Conservation (phyloP, 1,140 invertebrate species). For the Drosophila watanabei region DNA sequence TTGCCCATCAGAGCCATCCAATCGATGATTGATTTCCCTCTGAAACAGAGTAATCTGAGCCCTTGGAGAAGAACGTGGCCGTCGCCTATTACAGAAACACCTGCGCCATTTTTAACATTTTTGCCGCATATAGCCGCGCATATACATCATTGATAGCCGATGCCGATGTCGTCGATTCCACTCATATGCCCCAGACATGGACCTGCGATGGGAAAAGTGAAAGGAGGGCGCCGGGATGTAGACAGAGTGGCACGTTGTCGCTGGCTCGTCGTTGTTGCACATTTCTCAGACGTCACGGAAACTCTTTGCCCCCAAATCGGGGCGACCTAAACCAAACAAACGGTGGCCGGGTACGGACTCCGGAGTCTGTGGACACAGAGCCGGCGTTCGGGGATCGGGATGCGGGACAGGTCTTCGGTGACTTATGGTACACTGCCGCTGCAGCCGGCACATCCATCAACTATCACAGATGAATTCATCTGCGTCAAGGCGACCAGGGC, state of each 20-base stretch:
- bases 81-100: slow-evolving; percentile 59
- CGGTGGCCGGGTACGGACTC: slow-evolving; percentile 33
- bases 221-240: slow-evolving; percentile 1
- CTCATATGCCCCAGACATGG: slow-evolving; percentile 65
- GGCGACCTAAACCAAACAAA: slow-evolving; percentile 33
- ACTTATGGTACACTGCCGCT: slow-evolving; percentile 79
- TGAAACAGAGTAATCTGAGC: slow-evolving; percentile 61
- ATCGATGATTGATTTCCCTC: slow-evolving; percentile 67
- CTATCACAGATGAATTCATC: slow-evolving; percentile 84
- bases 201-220: not conserved
- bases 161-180: slow-evolving; percentile 57
- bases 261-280: slow-evolving; percentile 70
- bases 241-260: slow-evolving; percentile 56
- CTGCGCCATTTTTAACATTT: slow-evolving; percentile 81
- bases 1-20: slow-evolving; percentile 18
- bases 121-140: slow-evolving; percentile 73
- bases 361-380: slow-evolving; percentile 25
- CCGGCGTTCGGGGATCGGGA: slow-evolving; percentile 15
- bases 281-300: slow-evolving; percentile 79
- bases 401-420: slow-evolving; percentile 49
- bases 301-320: slow-evolving; percentile 53
- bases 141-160: slow-evolving; percentile 79
- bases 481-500: slow-evolving; percentile 72
- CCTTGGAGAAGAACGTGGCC: slow-evolving; percentile 40
- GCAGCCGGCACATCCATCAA: slow-evolving; percentile 84